Evolutionary conservation across 1,140 invertebrate genomes (phyloP), one percentile per base, ranked within the genome.

Genomic region (Zaprionus taronus): DNA sequence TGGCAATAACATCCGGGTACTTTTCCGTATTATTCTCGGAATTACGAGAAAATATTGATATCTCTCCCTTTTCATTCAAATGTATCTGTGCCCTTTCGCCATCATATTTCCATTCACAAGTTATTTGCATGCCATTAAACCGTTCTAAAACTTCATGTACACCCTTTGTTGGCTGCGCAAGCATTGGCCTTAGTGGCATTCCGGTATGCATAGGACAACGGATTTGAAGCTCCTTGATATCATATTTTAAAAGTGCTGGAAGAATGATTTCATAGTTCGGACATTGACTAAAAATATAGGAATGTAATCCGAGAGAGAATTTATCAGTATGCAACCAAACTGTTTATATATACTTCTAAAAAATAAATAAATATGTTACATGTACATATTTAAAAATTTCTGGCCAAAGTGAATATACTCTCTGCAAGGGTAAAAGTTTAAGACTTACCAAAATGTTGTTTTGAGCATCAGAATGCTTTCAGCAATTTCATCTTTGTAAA

Each of bases 61-160:
- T 94, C 15, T 94, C 94, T 1, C 96, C 95, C 79, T 96, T 94
- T 51, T 96, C 95, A 28, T 94, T 82, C 1, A 96, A 92, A 89
- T 98, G 97, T 80, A 98, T 97, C 95, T 99, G 99, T 5, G 98
- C 99, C 91, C 99, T 94, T 94, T 99, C 99, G 5, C 99, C 99
- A 93, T 99, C 99, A 93, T 99, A 99, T 93, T 99, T 99, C 95
- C 96, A 99, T 94, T 99, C 99, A 93, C 99, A 99, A 3, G 99
- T 99, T 91, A 99, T 99, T 86, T 97, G 96, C 79, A 97, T 94
- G 31, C 96, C 95, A 71, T 99, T 98, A 93, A 99, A 99, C 65
- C 98, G 94, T 58, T 96, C 95, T 4, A 99, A 93, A 15, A 99
- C 97, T 93, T 99, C 98, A 63, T 95, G 94, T 3, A 98, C 95